Percentiles rank a stretch among this genome's conserved stretches.
phyloP scores from a whole-genome alignment of 2,113 vertebrate genomes.

The Phalacrocorax aristotelis region DNA sequence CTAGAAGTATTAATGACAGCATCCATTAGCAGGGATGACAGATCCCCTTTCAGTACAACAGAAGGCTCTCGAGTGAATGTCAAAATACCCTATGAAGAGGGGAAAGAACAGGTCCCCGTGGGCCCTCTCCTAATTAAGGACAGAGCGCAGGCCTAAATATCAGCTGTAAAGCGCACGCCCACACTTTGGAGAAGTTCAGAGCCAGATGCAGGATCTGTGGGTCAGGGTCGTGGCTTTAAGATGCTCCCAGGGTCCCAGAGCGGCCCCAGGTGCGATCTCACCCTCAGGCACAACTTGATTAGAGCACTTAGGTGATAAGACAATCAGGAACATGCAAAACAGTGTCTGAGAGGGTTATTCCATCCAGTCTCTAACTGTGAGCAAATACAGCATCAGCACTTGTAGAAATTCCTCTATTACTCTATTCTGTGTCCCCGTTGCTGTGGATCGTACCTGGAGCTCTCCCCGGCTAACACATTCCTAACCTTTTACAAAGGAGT shows the following conservation, averaged over 20 bases:
- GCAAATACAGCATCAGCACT: not conserved
- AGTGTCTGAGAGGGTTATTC: not conserved
- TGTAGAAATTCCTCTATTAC: no score
- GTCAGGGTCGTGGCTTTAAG: not conserved
- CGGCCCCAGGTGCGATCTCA: not conserved
- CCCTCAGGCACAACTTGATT: not conserved
- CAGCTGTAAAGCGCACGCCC: not conserved
- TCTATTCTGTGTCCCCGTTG: not conserved
- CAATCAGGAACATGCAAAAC: rapidly evolving
- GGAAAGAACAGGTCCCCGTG: not conserved
- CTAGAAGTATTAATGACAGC: conserved; percentile 11
- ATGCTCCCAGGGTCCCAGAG: not conserved
- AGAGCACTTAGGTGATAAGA: not conserved
- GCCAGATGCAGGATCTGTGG: not conserved
- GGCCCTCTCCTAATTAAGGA: not conserved
- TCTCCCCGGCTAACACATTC: not conserved
- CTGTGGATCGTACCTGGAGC: not conserved
- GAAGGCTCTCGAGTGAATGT: not conserved
- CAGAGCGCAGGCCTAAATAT: not conserved
- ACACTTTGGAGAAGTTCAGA: not conserved
- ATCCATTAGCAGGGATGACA: conserved; percentile 23
- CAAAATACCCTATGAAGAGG: not conserved
- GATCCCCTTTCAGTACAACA: conserved; percentile 46
- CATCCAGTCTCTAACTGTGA: not conserved
- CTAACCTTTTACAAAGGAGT: not conserved